Conservation (phyloP, 2,888 invertebrate genomes). For the Lagria hirta region DNA sequence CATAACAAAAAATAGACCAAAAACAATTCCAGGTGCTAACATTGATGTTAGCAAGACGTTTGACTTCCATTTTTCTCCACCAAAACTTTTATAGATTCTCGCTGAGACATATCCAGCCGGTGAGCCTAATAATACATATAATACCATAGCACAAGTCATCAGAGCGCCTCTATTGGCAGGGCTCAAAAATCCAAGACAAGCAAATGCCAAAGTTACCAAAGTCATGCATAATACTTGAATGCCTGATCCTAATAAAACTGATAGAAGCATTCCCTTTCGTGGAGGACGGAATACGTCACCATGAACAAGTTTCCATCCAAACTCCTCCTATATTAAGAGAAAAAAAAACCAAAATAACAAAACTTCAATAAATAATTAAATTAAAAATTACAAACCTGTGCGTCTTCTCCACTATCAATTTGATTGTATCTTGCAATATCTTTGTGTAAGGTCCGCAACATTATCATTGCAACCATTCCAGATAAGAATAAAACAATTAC, state of each 20-base stretch:
- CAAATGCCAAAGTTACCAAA: conserved; percentile 92
- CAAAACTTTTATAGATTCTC: conserved; percentile 97
- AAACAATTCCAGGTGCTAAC: conserved; percentile 94
- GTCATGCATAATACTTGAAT: conserved; percentile 96
- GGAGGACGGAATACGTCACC: conserved; percentile 98
- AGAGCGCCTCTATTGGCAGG: conserved; percentile 98
- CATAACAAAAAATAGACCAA: conserved; percentile 95
- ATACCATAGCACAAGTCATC: conserved; percentile 97
- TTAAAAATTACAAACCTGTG: conserved; percentile 68
- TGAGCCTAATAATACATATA: conserved; percentile 95
- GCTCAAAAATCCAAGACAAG: conserved; percentile 97
- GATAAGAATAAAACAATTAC: conserved; percentile 96
- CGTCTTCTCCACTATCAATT: conserved; percentile 84
- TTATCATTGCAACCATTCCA: conserved; percentile 99
- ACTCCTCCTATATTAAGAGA: conserved; percentile 90
- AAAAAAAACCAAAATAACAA: conserved; percentile 3
- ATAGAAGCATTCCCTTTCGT: conserved; percentile 91
- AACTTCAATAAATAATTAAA: background rate
- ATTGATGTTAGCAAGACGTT: conserved; percentile 96
- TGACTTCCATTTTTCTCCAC: conserved; percentile 98
- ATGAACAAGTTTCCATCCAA: conserved; percentile 97
- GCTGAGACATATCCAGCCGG: conserved; percentile 97
- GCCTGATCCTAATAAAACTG: conserved; percentile 95
- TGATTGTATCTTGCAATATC: conserved; percentile 99
- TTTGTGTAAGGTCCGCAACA: conserved; percentile 93